These are phyloP conservation scores for Percopsis transmontana DNA, from an alignment of 2,113 vertebrate genomes.

Conservation along the genomic window DNA sequence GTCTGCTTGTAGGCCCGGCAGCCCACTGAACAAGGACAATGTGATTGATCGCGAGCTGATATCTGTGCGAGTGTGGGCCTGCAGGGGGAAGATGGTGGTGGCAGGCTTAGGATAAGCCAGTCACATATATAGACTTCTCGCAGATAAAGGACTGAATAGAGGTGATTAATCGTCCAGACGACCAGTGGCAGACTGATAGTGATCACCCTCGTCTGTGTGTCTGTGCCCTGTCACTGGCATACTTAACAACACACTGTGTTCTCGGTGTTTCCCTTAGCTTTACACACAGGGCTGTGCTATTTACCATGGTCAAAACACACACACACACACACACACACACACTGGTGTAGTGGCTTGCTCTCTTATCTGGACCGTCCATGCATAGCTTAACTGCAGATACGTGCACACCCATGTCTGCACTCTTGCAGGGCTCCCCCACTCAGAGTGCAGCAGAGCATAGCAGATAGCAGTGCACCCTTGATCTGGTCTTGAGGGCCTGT, in stretches of 20 bases:
- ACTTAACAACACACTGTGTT: conserved; percentile 18
- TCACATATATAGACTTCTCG: conserved; percentile 3
- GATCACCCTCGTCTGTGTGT: conserved; percentile 28
- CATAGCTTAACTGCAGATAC: conserved; percentile 30
- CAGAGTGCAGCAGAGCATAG: conserved; percentile 7
- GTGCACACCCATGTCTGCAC: background rate
- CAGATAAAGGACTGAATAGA: conserved; percentile 31
- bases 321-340: conserved; percentile 8
- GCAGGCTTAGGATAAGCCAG: conserved; percentile 11
- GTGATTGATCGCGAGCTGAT: conserved; percentile 38
- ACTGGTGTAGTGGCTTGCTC: conserved; percentile 25
- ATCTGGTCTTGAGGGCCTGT: conserved; percentile 9
- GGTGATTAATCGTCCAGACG: conserved; percentile 45
- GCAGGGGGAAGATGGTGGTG: conserved; percentile 7
- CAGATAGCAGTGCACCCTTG: conserved; percentile 29
- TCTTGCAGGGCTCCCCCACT: background rate
- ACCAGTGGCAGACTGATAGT: conserved; percentile 42
- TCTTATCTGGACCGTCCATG: conserved; percentile 55
- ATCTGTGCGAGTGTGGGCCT: conserved; percentile 9
- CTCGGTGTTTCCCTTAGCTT: no score
- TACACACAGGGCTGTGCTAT: conserved; percentile 13
- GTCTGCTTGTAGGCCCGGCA: background rate
- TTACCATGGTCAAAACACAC: conserved; percentile 10
- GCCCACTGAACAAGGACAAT: conserved; percentile 8
- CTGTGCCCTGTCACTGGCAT: conserved; percentile 21